phyloP scores from a whole-genome alignment of 2,113 vertebrate genomes.

The Centropristis striata region DNA sequence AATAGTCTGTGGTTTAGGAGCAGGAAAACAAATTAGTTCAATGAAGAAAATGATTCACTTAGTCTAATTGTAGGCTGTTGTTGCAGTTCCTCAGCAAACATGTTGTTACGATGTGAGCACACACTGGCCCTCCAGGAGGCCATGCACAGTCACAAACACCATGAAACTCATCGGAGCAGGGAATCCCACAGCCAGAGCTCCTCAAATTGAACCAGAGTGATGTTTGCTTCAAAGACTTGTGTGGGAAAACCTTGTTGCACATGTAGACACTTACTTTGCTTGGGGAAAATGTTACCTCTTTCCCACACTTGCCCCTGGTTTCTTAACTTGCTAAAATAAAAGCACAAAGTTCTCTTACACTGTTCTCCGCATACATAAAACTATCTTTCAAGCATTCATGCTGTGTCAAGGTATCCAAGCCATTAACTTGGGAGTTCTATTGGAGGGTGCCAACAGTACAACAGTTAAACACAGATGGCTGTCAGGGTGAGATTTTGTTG shows the following conservation, averaged over 20 bases:
- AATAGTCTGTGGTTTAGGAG: constrained; percentile 58
- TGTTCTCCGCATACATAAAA: constrained; percentile 50
- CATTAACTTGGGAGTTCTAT: constrained; percentile 63
- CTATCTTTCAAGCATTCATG: constrained; percentile 63
- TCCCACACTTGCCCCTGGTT: constrained; percentile 61
- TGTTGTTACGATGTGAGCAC: constrained; percentile 57
- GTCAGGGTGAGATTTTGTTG: constrained; percentile 65
- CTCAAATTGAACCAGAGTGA: constrained; percentile 10
- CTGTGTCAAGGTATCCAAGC: constrained; percentile 61
- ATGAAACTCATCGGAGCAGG: constrained; percentile 20
- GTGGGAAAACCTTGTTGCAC: constrained; percentile 18
- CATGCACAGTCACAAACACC: constrained; percentile 42
- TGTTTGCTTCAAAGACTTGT: neutral
- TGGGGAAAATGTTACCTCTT: constrained; percentile 72
- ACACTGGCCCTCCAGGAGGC: constrained; percentile 47
- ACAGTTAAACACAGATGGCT: constrained; percentile 69
- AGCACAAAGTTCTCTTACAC: constrained; percentile 24
- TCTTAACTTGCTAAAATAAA: constrained; percentile 33
- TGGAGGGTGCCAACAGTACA: constrained; percentile 66
- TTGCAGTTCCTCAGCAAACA: constrained; percentile 59
- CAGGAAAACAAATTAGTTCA: constrained; percentile 74
- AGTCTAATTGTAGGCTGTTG: constrained; percentile 73
- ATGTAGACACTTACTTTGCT: constrained; percentile 13
- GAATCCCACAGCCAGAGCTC: constrained; percentile 16
- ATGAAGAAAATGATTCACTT: constrained; percentile 74